Evolutionary conservation across 2,113 vertebrate species (phyloP), one percentile per base, ranked within the genome.

Genomic region (Gobio gobio): DNA sequence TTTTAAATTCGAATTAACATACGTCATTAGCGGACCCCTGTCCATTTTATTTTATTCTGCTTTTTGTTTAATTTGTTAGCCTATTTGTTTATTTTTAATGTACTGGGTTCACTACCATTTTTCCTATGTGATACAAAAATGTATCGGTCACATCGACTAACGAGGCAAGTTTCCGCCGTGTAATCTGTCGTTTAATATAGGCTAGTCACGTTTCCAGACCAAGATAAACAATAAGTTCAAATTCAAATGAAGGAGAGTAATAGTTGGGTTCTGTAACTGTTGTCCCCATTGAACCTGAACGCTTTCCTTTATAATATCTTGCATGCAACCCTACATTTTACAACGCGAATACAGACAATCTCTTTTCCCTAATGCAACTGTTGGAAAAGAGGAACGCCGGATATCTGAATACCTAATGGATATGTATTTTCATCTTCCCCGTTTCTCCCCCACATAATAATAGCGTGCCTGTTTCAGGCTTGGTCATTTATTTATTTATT

Each of bases 371-470:
- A 45, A 61, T 61, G 36, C 13, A 79, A 63, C 56, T 26, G 77
- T 47, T 73, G 70, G 22, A 18, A 40, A 43, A 79, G 6, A 59
- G 56, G 4, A 61, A 5, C 12, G 3, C 10, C 7, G 12, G 22
- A 22, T 61, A 61, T 56, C 33, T 47, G 78, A 5, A 47, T 63
- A 63, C 63, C 36, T 40, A 13, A 79, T 47, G 40, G 22, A 47
- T 9, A 40, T 3, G 22, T 63, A 26, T 45, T 63, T 54, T 63
- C 16, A 0, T 45, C 36, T 22, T 40, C 5, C 36, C 33, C 26
- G 58, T 45, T 63, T 26, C 14, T 59, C 40, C 54, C 29, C 14
- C 20, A 79, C 77, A 45, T 24, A 63, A 79, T 79, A 63, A 63
- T 6, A 79, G 36, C 76, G 26, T 47, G 22, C 24, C 5, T 12